Conservation (phyloP, 92 coral and sea anemone genomes). For the Porites rus region DNA sequence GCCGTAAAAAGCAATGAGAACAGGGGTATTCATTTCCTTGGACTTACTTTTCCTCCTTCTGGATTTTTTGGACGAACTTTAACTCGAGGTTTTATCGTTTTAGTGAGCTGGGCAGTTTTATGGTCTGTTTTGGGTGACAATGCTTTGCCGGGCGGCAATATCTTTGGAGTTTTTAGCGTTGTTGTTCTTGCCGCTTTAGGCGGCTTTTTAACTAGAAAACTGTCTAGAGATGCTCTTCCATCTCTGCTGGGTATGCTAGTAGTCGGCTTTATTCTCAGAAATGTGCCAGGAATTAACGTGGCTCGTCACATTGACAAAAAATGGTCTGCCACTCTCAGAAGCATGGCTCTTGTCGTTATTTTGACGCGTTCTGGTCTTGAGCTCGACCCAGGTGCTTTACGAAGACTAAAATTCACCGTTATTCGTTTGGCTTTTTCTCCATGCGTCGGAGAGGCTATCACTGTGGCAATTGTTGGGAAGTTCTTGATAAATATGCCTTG, state of each 20-base stretch:
- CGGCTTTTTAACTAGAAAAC: constrained; percentile 79
- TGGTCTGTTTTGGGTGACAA: constrained; percentile 87
- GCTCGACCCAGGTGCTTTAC: constrained; percentile 87
- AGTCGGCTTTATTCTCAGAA: constrained; percentile 89
- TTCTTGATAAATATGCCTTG: constrained; percentile 91
- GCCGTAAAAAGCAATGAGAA: constrained; percentile 11
- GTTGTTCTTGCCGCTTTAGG: constrained; percentile 87
- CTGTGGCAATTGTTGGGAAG: constrained; percentile 85
- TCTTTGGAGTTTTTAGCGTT: constrained; percentile 82
- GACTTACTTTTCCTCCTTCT: constrained; percentile 71
- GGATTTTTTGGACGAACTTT: constrained; percentile 67
- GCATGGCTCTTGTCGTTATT: constrained; percentile 91
- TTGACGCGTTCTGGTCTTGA: constrained; percentile 94
- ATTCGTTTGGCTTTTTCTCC: constrained; percentile 94
- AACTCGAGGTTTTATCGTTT: constrained; percentile 77
- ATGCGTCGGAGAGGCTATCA: constrained; percentile 88
- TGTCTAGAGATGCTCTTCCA: constrained; percentile 78
- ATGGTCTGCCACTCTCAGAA: constrained; percentile 92
- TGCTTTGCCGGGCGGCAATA: constrained; percentile 89
- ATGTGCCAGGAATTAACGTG: constrained; percentile 79
- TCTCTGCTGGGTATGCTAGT: constrained; percentile 93
- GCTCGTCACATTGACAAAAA: constrained; percentile 84
- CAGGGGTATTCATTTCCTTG: constrained; percentile 3
- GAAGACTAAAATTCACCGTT: constrained; percentile 88
- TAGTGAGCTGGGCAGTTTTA: constrained; percentile 71